phyloP scores from a whole-genome alignment of 2,888 invertebrate species.

The Seira sanloemensis region DNA sequence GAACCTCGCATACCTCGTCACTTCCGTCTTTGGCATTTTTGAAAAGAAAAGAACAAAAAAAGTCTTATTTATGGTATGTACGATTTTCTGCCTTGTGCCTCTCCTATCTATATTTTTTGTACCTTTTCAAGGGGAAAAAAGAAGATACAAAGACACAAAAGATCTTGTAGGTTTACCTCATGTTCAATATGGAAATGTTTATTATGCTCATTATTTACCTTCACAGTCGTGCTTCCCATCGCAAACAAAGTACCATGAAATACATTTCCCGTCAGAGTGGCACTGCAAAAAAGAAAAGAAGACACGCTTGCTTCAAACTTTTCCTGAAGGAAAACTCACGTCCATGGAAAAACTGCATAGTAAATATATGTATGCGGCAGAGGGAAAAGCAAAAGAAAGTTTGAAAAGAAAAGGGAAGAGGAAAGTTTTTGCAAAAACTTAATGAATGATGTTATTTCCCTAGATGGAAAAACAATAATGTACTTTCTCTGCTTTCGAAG shows the following conservation, averaged over 20 bases:
- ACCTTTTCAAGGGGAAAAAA: no score
- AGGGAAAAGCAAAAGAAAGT: not conserved
- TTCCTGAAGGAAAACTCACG: no score
- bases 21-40: constrained; percentile 83
- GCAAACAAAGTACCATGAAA: constrained; percentile 90
- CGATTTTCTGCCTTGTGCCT: no score
- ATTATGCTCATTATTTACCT: constrained; percentile 30
- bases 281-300: constrained; percentile 80
- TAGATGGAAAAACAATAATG: no score
- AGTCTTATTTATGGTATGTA: no score
- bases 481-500: no score
- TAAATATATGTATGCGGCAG: no score
- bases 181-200: not conserved
- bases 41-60: not conserved
- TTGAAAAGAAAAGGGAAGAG: not conserved
- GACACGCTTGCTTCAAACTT: constrained; percentile 13
- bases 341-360: no score
- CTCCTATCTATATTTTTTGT: no score
- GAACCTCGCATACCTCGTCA: constrained; percentile 86
- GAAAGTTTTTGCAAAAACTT: not conserved
- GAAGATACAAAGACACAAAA: no score
- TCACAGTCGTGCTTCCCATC: constrained; percentile 88
- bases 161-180: no score
- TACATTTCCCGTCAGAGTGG: constrained; percentile 88
- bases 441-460: not conserved